Conservation (phyloP, 92 coral and sea anemone genomes). For the Phenganax stokvisi region DNA sequence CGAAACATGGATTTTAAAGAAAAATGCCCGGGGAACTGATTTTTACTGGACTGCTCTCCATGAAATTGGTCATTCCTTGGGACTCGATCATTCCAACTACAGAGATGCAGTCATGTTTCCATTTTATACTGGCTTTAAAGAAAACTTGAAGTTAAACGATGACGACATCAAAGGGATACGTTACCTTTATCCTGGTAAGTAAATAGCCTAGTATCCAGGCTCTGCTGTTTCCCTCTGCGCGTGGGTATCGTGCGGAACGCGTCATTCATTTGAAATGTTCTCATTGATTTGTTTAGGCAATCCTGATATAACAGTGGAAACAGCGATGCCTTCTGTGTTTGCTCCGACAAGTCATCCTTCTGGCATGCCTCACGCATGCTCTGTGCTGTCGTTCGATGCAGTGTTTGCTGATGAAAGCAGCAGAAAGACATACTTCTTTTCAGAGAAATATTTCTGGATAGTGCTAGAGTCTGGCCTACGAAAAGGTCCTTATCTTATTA, state of each 20-base stretch:
- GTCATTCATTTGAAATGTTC: neutral
- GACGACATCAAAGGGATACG: conserved; percentile 84
- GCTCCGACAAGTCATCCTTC: neutral
- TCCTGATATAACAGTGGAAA: conserved; percentile 7
- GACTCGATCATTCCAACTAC: conserved; percentile 74
- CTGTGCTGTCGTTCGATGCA: conserved; percentile 37
- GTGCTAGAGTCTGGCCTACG: conserved; percentile 13
- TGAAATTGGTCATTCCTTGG: conserved; percentile 89
- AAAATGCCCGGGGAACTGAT: conserved; percentile 51
- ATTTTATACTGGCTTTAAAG: conserved; percentile 62
- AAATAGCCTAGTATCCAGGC: no score
- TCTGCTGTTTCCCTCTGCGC: no score
- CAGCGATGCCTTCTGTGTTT: conserved; percentile 2
- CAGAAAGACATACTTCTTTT: conserved; percentile 45
- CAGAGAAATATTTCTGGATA: conserved; percentile 44
- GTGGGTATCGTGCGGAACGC: no score
- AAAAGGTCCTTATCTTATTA: conserved; percentile 36
- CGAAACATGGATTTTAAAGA: conserved; percentile 59
- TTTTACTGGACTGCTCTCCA: conserved; percentile 85
- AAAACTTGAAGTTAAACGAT: conserved; percentile 52
- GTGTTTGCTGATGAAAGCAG: conserved; percentile 43
- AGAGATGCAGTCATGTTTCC: conserved; percentile 80
- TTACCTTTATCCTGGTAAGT: conserved; percentile 60
- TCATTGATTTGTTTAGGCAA: conserved; percentile 14
- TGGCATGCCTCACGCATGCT: conserved; percentile 23